Conservation (phyloP, 1,140 invertebrate genomes). For the Diorhabda elongata region DNA sequence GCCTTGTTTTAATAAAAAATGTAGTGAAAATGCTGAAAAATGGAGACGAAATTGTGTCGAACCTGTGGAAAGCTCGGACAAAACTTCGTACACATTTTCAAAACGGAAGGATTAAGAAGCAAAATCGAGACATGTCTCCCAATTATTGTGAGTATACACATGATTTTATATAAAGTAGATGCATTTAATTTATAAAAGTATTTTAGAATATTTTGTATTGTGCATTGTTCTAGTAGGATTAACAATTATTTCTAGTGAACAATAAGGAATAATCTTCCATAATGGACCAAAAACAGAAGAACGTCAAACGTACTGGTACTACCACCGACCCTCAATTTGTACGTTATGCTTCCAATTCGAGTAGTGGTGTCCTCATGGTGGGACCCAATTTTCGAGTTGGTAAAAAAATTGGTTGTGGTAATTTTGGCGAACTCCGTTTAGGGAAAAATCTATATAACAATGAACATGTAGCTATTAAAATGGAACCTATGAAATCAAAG, state of each 20-base stretch:
- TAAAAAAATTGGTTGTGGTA: constrained; percentile 99
- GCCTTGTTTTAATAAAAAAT: constrained; percentile 12
- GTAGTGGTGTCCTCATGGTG: constrained; percentile 91
- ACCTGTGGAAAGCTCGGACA: constrained; percentile 38
- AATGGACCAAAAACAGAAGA: constrained; percentile 15
- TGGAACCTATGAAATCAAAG: constrained; percentile 99
- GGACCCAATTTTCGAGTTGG: constrained; percentile 99
- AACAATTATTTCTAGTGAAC: constrained; percentile 13
- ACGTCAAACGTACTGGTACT: constrained; percentile 17
- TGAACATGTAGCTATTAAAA: constrained; percentile 99
- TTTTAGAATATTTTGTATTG: constrained; percentile 5
- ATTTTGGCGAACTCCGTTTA: constrained; percentile 97
- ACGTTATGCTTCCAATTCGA: constrained; percentile 69
- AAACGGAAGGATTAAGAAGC: constrained; percentile 42
- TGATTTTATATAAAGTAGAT: constrained; percentile 6
- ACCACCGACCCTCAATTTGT: constrained; percentile 62
- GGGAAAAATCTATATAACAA: constrained; percentile 99
- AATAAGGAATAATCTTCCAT: neutral
- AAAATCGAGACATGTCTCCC: constrained; percentile 47
- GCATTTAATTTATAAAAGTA: constrained; percentile 6
- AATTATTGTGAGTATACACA: constrained; percentile 40
- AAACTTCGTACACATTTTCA: constrained; percentile 40
- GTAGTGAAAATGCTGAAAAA: constrained; percentile 26
- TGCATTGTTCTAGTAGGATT: constrained; percentile 19
- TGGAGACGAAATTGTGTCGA: constrained; percentile 42